Conservation (phyloP, 2,888 invertebrate species). For the Cylloceria caligata region DNA sequence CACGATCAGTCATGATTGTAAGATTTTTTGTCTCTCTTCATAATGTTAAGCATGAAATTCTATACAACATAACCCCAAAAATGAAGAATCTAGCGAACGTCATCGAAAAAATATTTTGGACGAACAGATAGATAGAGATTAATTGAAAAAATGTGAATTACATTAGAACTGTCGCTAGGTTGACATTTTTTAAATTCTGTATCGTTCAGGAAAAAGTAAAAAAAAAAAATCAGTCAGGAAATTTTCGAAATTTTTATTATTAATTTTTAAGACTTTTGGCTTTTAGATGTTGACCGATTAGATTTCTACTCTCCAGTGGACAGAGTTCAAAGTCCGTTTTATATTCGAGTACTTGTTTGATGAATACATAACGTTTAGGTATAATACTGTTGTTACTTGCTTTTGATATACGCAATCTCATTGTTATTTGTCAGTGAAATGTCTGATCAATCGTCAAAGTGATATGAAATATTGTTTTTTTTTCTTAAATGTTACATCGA, state of each 20-base stretch:
- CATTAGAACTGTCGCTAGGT: neutral
- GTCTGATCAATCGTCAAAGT: neutral
- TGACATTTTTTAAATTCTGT: neutral
- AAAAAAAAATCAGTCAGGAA: neutral
- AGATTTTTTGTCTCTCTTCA: constrained; percentile 8
- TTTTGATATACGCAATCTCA: neutral
- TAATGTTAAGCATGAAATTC: constrained; percentile 13
- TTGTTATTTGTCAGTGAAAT: neutral
- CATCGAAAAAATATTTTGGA: constrained; percentile 3
- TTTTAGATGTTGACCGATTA: neutral
- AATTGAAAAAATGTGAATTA: neutral
- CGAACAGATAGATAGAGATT: neutral
- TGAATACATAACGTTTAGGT: neutral
- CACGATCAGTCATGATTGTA: constrained; percentile 60
- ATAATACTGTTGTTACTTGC: neutral
- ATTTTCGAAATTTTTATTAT: neutral
- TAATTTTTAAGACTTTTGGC: neutral
- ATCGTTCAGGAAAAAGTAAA: neutral
- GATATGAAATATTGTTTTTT: neutral
- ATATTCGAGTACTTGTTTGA: neutral
- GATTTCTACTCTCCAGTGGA: neutral
- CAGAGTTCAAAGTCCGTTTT: neutral
- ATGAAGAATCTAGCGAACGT: neutral
- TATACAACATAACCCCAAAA: constrained; percentile 34
- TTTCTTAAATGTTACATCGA: too few species aligned